Base-by-base conservation (phyloP, 2,113 vertebrate species). In the Notiomystis cincta region DNA sequence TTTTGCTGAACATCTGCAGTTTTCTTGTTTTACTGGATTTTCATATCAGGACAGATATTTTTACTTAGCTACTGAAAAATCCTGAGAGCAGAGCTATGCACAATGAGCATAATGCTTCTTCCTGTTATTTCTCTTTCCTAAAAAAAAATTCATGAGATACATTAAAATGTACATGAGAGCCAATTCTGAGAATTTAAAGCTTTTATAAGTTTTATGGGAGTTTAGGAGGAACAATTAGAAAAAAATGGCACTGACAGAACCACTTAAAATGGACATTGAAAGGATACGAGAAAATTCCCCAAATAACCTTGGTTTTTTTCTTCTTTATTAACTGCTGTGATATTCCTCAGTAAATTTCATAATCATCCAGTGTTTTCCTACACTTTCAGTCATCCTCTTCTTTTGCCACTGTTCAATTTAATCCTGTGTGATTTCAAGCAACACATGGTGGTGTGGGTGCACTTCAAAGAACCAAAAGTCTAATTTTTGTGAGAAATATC, bases 11-110 rank as follows among this genome's bases (percentile, higher is more conserved):
- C 31, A 35, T 86, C 76, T 94, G 76, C 82, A 53, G 31, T 82
- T 96, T 81, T 72, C 85, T 88, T 82, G 12, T 71, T 90, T 84
- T 75, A 25, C 35, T 84, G 51, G 40, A n/a, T 87, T 94, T 94
- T 94, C 48, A 2, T 90, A 89, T 81, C 51, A 38, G 64, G 64
- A 47, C 88, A 64, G 72, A 94, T 75, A 70, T 37, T 83, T 90
- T 90, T 69, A 56, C 20, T 91, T 40, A 61, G 79, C 72, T 72
- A 23, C 72, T 45, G 67, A 96, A 71, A 85, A 81, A 35, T 82
- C 73, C 65, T 56, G 61, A 89, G 48, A 71, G 42, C 31, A 33
- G 47, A 86, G 72, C 17, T 86, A 7, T 62, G 62, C 30, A 71
- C 33, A 65, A 38, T 40, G 31, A 40, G 23, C 53, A 56, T 91